A percentile compares a stretch with the other conserved stretches of the same genome.
Conservation (phyloP, 2,797 vertebrate genomes). For the Coranthus polyacanthus region DNA sequence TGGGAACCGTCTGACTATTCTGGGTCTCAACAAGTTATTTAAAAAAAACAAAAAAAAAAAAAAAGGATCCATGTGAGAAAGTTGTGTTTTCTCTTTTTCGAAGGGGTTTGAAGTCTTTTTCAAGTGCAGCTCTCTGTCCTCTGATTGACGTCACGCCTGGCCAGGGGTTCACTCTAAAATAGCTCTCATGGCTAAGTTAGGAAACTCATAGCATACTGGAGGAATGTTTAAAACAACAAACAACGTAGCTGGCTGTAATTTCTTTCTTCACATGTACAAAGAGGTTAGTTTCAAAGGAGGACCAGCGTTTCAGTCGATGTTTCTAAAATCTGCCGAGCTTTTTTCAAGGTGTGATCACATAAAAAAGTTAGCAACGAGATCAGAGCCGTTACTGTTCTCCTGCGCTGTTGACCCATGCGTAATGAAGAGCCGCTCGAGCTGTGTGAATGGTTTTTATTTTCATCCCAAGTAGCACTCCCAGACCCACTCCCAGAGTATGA, state of each 20-base stretch:
- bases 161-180: constrained; percentile 81
- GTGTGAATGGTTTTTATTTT: constrained; percentile 70
- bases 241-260: constrained; percentile 69
- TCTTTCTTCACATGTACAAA: constrained; percentile 70
- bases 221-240: constrained; percentile 85
- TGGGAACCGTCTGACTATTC: constrained; percentile 37
- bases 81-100: constrained; percentile 39
- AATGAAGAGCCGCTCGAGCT: constrained; percentile 46
- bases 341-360: constrained; percentile 65
- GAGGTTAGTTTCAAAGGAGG: constrained; percentile 57
- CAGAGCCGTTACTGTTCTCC: constrained; percentile 54
- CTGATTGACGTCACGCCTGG: constrained; percentile 80
- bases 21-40: constrained; percentile 41
- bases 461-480: constrained; percentile 53
- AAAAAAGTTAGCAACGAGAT: constrained; percentile 61
- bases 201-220: constrained; percentile 77
- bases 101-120: constrained; percentile 67
- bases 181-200: constrained; percentile 83
- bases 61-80: constrained; percentile 23
- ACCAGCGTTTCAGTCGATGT: constrained; percentile 46
- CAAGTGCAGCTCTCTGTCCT: constrained; percentile 67
- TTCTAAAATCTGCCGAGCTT: constrained; percentile 50
- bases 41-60: constrained; percentile 46
- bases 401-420: constrained; percentile 56
- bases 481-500: constrained; percentile 49